These are phyloP conservation scores for Choristoneura rosaceana DNA, from an alignment of 2,888 invertebrate species.

Conservation along the genomic window DNA sequence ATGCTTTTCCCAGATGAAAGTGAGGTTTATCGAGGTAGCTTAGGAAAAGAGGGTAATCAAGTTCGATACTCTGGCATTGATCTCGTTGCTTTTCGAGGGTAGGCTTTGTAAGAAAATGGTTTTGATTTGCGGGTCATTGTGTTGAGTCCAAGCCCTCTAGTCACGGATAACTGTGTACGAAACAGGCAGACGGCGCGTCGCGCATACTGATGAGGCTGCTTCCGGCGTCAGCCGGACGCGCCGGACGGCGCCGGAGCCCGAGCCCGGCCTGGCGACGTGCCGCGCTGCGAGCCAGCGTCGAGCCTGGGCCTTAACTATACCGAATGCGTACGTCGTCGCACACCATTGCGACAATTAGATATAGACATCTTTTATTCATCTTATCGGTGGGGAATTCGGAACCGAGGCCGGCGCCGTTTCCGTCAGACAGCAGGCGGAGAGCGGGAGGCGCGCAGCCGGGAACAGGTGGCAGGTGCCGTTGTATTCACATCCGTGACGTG, in stretches of 20 bases:
- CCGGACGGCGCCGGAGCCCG: not conserved
- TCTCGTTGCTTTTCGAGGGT: not conserved
- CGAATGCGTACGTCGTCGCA: not conserved
- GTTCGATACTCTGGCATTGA: too few species aligned
- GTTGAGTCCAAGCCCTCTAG: not conserved
- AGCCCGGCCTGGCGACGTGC: not conserved
- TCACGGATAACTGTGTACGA: conserved; percentile 6
- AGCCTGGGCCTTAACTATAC: too few species aligned
- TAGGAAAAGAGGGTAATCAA: not conserved
- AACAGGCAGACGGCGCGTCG: conserved; percentile 15
- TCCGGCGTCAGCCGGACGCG: not conserved
- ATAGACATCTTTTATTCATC: not conserved
- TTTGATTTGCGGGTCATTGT: not conserved
- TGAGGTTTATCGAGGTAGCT: too few species aligned
- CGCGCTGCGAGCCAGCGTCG: too few species aligned
- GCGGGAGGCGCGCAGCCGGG: conserved; percentile 1
- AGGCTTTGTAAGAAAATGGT: not conserved
- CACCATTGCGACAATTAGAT: not conserved
- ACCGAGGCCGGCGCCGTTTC: not conserved
- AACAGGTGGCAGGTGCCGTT: conserved; percentile 32
- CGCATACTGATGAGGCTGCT: conserved; percentile 17
- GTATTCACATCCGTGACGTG: conserved; percentile 20
- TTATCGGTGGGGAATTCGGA: not conserved
- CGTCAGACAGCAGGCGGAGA: not conserved
- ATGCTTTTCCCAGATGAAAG: too few species aligned